These are phyloP conservation scores for Amphiprion clarkii DNA, from an alignment of 2,797 vertebrate genomes.

Conservation along the genomic window DNA sequence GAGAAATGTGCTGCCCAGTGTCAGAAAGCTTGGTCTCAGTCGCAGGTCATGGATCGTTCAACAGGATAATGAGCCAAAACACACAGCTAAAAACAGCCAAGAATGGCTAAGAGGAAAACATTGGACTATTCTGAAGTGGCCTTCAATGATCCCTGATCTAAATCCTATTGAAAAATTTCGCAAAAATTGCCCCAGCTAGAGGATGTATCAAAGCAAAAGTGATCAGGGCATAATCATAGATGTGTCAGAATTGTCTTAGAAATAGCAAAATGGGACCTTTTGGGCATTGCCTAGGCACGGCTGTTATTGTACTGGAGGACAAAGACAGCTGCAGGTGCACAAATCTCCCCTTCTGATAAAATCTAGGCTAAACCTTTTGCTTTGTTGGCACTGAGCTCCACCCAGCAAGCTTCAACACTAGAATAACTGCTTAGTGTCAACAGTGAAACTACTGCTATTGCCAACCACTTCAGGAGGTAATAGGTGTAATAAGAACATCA, in stretches of 20 bases:
- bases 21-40: too few species aligned
- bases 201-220: neutral
- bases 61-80: too few species aligned
- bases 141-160: too few species aligned
- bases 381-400: neutral
- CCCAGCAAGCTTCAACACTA: neutral
- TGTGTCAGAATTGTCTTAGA: neutral
- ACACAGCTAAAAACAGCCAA: too few species aligned
- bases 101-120: too few species aligned
- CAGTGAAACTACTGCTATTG: conserved; percentile 49
- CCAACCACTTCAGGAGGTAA: conserved; percentile 31
- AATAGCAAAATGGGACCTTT: neutral
- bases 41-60: too few species aligned
- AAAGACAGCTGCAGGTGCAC: neutral
- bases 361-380: neutral
- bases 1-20: too few species aligned
- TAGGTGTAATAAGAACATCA: conserved; percentile 54
- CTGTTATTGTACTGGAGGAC: neutral
- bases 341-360: neutral
- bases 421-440: conserved; percentile 20
- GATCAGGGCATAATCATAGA: neutral
- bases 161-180: too few species aligned
- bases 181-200: too few species aligned
- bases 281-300: neutral
- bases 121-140: too few species aligned